phyloP scores from a whole-genome alignment of 35 echinoderm and acorn worm species.

The Eucidaris tribuloides region DNA sequence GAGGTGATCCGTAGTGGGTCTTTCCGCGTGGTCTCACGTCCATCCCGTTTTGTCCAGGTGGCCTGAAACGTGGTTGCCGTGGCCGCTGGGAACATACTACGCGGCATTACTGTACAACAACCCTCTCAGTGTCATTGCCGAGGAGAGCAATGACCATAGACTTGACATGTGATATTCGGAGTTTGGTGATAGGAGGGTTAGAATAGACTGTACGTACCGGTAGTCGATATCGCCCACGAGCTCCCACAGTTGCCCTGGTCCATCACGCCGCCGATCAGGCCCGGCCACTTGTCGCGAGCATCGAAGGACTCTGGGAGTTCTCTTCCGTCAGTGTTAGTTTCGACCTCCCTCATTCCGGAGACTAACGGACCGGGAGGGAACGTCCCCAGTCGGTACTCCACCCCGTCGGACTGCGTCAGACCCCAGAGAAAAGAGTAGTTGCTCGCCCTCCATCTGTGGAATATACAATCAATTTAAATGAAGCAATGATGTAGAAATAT shows the following conservation, averaged over 20 bases:
- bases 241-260: slow-evolving; percentile 95
- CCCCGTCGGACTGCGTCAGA: slow-evolving; percentile 40
- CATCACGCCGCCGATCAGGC: slow-evolving; percentile 60
- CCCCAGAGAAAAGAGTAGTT: slow-evolving; percentile 59
- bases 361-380: slow-evolving; percentile 34
- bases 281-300: slow-evolving; percentile 77
- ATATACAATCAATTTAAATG: neutral
- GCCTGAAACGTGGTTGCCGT: too few species aligned
- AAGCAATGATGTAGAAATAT: neutral
- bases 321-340: slow-evolving; percentile 24
- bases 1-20: too few species aligned
- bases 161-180: too few species aligned
- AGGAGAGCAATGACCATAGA: too few species aligned
- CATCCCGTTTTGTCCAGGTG: too few species aligned
- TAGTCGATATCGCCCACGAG: slow-evolving; percentile 93
- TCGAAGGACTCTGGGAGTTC: slow-evolving; percentile 74
- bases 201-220: slow-evolving; percentile 35
- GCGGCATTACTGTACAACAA: too few species aligned
- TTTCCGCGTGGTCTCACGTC: too few species aligned
- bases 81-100: too few species aligned
- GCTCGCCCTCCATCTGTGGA: slow-evolving; percentile 62
- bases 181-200: neutral
- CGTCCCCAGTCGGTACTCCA: slow-evolving; percentile 52
- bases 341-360: slow-evolving; percentile 54
- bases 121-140: too few species aligned